These are phyloP conservation scores for Melanocharis versteri DNA, from an alignment of 2,113 vertebrate genomes.

Conservation along the genomic window DNA sequence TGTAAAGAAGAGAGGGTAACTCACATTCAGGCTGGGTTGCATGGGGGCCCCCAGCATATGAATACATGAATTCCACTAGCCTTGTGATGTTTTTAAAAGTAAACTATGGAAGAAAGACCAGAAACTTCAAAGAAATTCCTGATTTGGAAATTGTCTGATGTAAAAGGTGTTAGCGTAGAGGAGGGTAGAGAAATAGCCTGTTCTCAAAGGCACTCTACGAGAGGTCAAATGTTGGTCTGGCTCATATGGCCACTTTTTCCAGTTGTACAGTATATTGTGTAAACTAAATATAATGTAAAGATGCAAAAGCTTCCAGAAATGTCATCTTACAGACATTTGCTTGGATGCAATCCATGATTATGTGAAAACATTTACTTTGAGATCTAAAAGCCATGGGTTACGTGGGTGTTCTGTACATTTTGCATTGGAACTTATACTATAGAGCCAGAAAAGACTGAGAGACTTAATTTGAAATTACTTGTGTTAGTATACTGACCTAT, in stretches of 20 bases:
- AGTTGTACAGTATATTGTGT: conserved; percentile 57
- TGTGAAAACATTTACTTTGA: conserved; percentile 71
- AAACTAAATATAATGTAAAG: conserved; percentile 69
- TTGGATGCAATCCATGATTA: conserved; percentile 67
- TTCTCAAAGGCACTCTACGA: conserved; percentile 58
- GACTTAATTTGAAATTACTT: conserved; percentile 32
- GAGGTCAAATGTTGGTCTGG: conserved; percentile 60
- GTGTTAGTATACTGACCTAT: not conserved
- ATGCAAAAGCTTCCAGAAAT: conserved; percentile 66
- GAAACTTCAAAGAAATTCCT: conserved; percentile 69
- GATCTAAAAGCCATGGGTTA: conserved; percentile 52
- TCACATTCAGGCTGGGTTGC: not conserved
- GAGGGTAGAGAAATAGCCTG: conserved; percentile 38
- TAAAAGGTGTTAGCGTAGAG: conserved; percentile 63
- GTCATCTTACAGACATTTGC: conserved; percentile 61
- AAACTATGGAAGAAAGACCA: conserved; percentile 56
- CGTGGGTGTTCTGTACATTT: conserved; percentile 60
- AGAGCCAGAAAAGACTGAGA: conserved; percentile 34
- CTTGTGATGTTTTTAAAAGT: conserved; percentile 67
- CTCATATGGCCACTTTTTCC: conserved; percentile 49
- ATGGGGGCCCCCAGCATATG: conserved; percentile 32
- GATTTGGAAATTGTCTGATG: conserved; percentile 68
- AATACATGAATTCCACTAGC: conserved; percentile 50
- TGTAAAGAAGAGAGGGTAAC: not conserved
- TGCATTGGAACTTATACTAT: conserved; percentile 27